Evolutionary conservation across 35 echinoderm and acorn worm species (phyloP), one percentile per base, ranked within the genome.

Genomic region (Chiridota heheva): DNA sequence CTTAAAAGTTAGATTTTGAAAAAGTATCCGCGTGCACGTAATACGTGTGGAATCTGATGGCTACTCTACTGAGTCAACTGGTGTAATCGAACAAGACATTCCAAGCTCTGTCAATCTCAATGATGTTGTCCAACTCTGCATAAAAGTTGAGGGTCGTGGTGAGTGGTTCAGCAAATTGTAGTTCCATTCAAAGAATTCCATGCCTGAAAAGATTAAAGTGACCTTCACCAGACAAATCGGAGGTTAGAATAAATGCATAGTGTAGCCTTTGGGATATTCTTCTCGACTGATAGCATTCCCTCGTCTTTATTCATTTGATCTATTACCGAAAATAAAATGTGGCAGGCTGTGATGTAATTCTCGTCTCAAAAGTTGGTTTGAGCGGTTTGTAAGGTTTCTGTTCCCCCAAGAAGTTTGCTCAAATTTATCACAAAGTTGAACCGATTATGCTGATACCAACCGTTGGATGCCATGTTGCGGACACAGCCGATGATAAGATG

Each of bases 391-490:
- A 77, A 34, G 84, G 84, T 8, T 77, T 44, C 28, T 86, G 65
- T 40, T 26, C 40, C 60, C 60, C 18, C 16, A 73, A 27, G 42
- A 70, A 82, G 60, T 82, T 90, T 10, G 66, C 18, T 18, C 70
- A 24, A 90, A 73, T 33, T 90, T 49, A 40, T 90, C 36, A n/a
- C n/a, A 49, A 90, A 90, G 30, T 83, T 90, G 58, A 37, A 76
- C 1, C 42, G 67, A 39, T 90, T 90, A 17, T 90, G 60, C 7
- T 7, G n/a, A 34, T 64, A 82, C 5, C 28, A 1, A 4, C 77
- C 86, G 44, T 82, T 89, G 56, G 65, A 82, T 10, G 77, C 64
- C 2, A 70, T 64, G 33, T 81, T 73, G 7, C 62, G 26, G 1
- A 92, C 89, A 40, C 76, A 86, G 10, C 74, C 82, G 10, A 77